Base-by-base conservation (phyloP, 2,797 vertebrate species). In the Poecilia velifera region DNA sequence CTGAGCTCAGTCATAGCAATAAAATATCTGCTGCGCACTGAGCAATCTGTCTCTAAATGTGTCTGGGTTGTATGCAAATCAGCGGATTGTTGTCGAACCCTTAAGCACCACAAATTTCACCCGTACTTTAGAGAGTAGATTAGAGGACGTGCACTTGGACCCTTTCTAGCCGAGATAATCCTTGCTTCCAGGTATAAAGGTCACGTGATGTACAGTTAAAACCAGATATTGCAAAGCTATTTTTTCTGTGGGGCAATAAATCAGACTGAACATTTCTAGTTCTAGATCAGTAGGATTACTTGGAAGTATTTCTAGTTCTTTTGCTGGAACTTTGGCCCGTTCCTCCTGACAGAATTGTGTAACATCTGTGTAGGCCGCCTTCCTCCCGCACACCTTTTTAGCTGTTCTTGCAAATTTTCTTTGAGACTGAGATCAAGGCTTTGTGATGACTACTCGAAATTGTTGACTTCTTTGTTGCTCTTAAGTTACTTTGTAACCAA, bases 11-110 rank as follows among this genome's bases (percentile, higher is more conserved):
- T 82, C 79, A 45, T 77, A 70, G 73, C 81, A 84, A 76, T 79
- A 66, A 83, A 77, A 77, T 77, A 79, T 84, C 55, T 83, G 74
- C 81, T 76, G 76, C 5, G 12, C 68, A 78, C 77, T 5, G 76
- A 72, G 85, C 80, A 77, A 45, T 84, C 84, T 85, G 88, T 81
- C 84, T 84, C 47, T 73, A 10, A 84, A 86, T 86, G 81, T 75
- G 86, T 86, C 87, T 84, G 77, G 55, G 53, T 31, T 1, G 1
- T 45, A 87, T 88, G 83, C 82, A 90, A 88, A 91, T 86, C 77
- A 81, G 7, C 9, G 64, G 12, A 34, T 86, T 82, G 72, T 62
- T 76, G 70, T 84, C 86, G 59, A 86, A 81, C 77, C 64, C 74
- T 76, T 46, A 43, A 84, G 22, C 13, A 22, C 51, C 73, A 79